Evolutionary conservation across 2,888 invertebrate species (phyloP).

Genomic region (Clusia tigrina): DNA sequence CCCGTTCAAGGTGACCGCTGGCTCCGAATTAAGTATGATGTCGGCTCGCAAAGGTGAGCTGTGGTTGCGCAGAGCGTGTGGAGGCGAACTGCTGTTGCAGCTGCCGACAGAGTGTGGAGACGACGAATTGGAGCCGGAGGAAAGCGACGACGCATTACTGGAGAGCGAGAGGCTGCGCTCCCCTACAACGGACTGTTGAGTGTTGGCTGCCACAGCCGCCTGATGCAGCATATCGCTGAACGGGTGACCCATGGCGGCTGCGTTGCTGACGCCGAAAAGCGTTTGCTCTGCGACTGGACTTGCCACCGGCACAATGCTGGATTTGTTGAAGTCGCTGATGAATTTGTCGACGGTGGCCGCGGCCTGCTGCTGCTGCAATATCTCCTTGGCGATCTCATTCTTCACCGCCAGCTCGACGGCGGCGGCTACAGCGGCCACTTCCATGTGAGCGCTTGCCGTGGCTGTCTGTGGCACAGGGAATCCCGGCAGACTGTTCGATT

Average conservation of each 20-base stretch:
- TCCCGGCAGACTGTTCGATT: conserved; percentile 55
- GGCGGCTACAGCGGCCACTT: conserved; percentile 53
- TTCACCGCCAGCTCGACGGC: conserved; percentile 66
- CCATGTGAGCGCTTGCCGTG: conserved; percentile 47
- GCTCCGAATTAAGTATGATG: conserved; percentile 63
- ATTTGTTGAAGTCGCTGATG: conserved; percentile 54
- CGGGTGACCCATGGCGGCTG: conserved; percentile 55
- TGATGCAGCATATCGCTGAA: conserved; percentile 55
- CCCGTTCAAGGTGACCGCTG: conserved; percentile 55
- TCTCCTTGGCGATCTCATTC: conserved; percentile 68
- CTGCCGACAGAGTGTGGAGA: conserved; percentile 27
- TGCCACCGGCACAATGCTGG: conserved; percentile 47
- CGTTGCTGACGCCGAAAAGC: conserved; percentile 41
- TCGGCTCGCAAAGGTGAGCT: conserved; percentile 61
- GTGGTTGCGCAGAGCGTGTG: conserved; percentile 47
- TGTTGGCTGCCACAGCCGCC: conserved; percentile 34
- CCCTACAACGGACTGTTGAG: conserved; percentile 45
- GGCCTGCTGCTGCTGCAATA: conserved; percentile 67
- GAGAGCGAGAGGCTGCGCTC: conserved; percentile 64
- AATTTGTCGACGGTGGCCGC: conserved; percentile 65
- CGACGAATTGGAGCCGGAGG: conserved; percentile 35
- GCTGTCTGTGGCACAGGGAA: conserved; percentile 50
- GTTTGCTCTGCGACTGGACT: conserved; percentile 44
- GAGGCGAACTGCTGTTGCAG: conserved; percentile 40
- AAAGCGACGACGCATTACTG: conserved; percentile 57